These are phyloP conservation scores for Euphydryas editha DNA, from an alignment of 2,888 invertebrate genomes.

Conservation along the genomic window DNA sequence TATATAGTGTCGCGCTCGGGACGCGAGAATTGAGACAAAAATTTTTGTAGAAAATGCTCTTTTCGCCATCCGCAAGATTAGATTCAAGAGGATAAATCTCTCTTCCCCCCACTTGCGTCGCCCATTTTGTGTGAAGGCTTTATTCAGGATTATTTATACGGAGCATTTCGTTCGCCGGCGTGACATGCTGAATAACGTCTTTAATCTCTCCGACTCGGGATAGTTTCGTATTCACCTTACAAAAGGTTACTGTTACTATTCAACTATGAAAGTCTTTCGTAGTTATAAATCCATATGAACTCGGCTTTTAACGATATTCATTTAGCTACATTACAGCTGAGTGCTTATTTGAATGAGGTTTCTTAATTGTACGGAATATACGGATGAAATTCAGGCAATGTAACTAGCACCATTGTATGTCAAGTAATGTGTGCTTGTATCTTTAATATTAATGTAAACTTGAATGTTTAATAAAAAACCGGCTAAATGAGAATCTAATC, in stretches of 20 bases:
- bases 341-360: constrained; percentile 2
- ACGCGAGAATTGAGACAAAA: constrained; percentile 63
- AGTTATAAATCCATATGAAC: constrained; percentile 11
- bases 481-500: no score
- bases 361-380: not conserved
- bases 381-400: not conserved
- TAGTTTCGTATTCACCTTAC: constrained; percentile 39
- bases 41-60: constrained; percentile 74
- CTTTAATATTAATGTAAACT: no score
- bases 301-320: constrained; percentile 9
- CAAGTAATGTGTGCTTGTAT: not conserved
- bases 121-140: constrained; percentile 75
- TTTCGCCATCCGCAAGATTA: constrained; percentile 80
- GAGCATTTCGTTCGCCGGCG: constrained; percentile 66
- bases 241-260: constrained; percentile 28
- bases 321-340: not conserved
- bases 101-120: constrained; percentile 68
- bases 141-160: constrained; percentile 77
- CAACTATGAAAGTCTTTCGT: constrained; percentile 15
- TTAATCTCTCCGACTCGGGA: constrained; percentile 56
- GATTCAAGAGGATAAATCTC: constrained; percentile 80
- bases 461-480: no score
- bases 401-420: not conserved
- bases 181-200: constrained; percentile 69
- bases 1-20: constrained; percentile 54